A percentile compares a stretch with the other conserved stretches of the same genome.
phyloP scores from a whole-genome alignment of 2,113 vertebrate genomes.

The Martes martes region DNA sequence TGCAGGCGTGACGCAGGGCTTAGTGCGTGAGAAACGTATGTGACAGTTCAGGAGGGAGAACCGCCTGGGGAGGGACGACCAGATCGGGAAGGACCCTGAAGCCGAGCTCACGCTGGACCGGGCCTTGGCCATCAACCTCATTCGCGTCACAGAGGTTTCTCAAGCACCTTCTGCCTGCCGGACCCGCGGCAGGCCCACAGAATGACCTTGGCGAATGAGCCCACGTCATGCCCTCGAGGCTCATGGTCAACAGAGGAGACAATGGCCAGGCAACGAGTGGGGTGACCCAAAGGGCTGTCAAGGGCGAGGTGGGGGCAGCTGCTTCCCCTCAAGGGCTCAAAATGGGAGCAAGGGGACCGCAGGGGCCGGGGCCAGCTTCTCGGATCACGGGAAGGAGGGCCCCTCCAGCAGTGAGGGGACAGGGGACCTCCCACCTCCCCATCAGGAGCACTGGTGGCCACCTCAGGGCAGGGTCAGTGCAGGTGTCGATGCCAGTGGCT shows the following conservation, averaged over 20 bases:
- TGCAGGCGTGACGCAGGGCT: fast-evolving
- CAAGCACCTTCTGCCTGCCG: neutral
- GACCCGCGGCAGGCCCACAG: fast-evolving
- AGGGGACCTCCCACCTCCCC: too few relatives aligned
- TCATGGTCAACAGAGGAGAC: neutral
- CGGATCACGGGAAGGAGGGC: fast-evolving
- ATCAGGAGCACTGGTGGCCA: fast-evolving
- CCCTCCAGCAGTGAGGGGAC: neutral
- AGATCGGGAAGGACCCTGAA: neutral
- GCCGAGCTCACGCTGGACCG: fast-evolving
- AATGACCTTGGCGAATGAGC: neutral
- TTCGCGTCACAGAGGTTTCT: fast-evolving
- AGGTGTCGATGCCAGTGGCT: fast-evolving
- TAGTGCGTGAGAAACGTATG: fast-evolving
- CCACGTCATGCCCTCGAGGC: neutral
- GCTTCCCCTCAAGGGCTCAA: neutral
- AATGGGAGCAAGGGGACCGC: neutral
- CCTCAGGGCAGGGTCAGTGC: neutral
- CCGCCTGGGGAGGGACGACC: fast-evolving
- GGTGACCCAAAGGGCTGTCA: neutral
- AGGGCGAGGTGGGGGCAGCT: neutral
- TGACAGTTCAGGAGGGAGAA: fast-evolving
- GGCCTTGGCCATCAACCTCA: fast-evolving
- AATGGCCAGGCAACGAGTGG: neutral
- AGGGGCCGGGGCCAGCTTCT: neutral